Conservation (phyloP, 2,888 invertebrate species). For the Thymelicus lineola region DNA sequence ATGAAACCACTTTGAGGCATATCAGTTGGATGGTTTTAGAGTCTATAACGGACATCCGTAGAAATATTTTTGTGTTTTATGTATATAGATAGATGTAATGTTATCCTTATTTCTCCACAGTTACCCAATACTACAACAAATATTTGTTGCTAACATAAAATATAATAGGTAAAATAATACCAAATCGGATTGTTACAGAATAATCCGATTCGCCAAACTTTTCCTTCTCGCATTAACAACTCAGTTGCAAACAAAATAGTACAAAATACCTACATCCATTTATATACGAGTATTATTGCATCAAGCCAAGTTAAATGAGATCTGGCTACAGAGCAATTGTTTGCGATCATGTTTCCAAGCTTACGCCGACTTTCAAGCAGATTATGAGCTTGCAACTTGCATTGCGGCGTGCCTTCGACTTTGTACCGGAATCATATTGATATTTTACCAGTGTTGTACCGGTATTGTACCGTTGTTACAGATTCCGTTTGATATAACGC, state of each 20-base stretch:
- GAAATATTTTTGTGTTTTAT: no score
- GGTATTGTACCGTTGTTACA: neutral
- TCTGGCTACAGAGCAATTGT: conserved; percentile 20
- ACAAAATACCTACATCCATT: neutral
- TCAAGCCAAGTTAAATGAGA: conserved; percentile 29
- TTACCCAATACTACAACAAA: no score
- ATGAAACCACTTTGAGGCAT: no score
- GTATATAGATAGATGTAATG: no score
- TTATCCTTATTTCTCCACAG: no score
- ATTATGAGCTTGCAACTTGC: conserved; percentile 27
- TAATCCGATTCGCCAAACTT: neutral
- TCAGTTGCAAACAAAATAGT: neutral
- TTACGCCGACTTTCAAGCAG: conserved; percentile 27
- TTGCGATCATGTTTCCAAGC: conserved; percentile 33
- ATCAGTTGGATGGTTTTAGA: no score
- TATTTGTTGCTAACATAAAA: no score
- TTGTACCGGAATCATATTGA: neutral
- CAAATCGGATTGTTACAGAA: no score
- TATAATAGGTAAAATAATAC: no score
- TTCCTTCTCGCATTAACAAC: neutral
- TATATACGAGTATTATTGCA: neutral
- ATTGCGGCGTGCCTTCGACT: conserved; percentile 12
- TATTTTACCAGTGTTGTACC: neutral
- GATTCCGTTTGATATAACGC: neutral
- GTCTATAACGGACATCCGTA: no score